Percentiles rank a stretch among this genome's conserved stretches.
These are phyloP conservation scores for Peromyscus attwateri DNA, from an alignment of 2,797 vertebrate genomes.

Conservation along the genomic window DNA sequence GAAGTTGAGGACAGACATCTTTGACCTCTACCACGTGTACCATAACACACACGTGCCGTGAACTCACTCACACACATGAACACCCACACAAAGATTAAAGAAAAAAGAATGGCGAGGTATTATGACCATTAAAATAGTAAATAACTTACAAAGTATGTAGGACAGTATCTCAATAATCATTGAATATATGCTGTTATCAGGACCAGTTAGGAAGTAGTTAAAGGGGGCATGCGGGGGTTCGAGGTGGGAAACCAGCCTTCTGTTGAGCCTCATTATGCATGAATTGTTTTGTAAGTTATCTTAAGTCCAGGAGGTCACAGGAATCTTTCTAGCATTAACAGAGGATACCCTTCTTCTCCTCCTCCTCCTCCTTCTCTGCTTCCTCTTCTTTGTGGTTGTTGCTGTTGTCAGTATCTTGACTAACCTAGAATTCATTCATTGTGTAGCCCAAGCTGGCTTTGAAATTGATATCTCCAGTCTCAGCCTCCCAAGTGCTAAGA, in stretches of 20 bases:
- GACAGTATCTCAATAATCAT: constrained; percentile 1
- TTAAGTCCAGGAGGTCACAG: constrained; percentile 1
- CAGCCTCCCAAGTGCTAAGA: background rate
- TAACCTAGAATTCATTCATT: background rate
- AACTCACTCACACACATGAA: background rate
- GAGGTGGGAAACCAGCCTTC: constrained; percentile 42
- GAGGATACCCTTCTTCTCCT: background rate
- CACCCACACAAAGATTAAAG: background rate
- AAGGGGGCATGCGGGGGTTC: constrained; percentile 8
- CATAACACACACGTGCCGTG: background rate
- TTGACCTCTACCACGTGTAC: background rate
- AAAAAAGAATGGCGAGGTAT: background rate
- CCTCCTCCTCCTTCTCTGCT: no score
- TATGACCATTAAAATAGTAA: constrained; percentile 12
- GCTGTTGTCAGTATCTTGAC: background rate
- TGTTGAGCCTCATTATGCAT: background rate
- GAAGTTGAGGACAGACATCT: background rate
- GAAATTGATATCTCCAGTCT: background rate
- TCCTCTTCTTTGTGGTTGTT: background rate
- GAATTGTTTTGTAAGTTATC: background rate
- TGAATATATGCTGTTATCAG: constrained; percentile 11
- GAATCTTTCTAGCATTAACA: constrained; percentile 1
- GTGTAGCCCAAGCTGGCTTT: background rate
- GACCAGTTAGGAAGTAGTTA: background rate
- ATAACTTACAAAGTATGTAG: background rate